Conservation (phyloP, 2,888 invertebrate species). For the Cephus runcator region DNA sequence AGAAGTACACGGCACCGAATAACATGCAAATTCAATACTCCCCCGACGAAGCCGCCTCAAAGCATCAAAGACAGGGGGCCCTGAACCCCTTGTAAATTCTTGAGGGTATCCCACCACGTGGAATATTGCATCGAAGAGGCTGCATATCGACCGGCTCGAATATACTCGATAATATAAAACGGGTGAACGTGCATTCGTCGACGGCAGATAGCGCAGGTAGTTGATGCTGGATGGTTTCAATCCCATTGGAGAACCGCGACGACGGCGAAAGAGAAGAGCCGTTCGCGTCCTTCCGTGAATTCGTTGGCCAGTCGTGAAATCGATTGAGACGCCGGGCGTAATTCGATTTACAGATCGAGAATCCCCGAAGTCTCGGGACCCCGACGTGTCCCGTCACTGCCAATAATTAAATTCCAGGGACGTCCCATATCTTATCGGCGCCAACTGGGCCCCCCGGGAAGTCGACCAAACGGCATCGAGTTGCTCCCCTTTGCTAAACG, state of each 20-base stretch:
- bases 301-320: background rate
- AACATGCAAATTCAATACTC: conserved; percentile 56
- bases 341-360: background rate
- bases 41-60: conserved; percentile 30
- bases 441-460: conserved; percentile 1
- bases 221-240: background rate
- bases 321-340: background rate
- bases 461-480: background rate
- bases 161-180: background rate
- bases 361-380: background rate
- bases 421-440: conserved; percentile 39
- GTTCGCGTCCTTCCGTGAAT: background rate
- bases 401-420: conserved; percentile 43
- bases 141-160: conserved; percentile 17
- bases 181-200: background rate
- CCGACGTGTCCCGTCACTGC: conserved; percentile 10
- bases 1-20: conserved; percentile 40
- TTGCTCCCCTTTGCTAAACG: conserved; percentile 7
- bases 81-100: conserved; percentile 25
- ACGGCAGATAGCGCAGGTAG: background rate
- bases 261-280: conserved; percentile 3
- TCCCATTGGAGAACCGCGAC: conserved; percentile 5
- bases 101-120: conserved; percentile 17
- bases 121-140: conserved; percentile 13
- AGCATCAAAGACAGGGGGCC: conserved; percentile 36